phyloP scores from a whole-genome alignment of 1,140 invertebrate species.

The Drosophila kohkoa region DNA sequence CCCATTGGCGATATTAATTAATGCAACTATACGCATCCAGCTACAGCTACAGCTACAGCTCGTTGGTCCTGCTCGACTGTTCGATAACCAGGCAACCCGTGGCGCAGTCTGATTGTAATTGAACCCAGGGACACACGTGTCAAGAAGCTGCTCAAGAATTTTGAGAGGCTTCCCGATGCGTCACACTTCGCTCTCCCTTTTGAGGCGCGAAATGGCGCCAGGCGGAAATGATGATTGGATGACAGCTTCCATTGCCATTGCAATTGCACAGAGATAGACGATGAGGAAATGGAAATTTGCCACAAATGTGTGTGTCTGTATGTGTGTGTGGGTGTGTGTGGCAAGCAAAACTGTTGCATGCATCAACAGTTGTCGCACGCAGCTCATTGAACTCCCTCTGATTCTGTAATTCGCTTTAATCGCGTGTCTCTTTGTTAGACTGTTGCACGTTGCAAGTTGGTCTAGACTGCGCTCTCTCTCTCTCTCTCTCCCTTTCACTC shows the following conservation, averaged over 20 bases:
- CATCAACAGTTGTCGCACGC: neutral
- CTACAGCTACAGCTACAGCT: neutral
- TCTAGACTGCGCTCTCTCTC: neutral
- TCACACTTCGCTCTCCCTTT: neutral
- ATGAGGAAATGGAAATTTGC: no score
- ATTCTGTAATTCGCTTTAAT: slow-evolving; percentile 1
- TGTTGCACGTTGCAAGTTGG: neutral
- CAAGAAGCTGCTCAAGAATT: slow-evolving; percentile 13
- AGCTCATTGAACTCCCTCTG: neutral
- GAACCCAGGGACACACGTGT: slow-evolving; percentile 36
- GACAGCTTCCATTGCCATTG: neutral
- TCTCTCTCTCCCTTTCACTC: neutral
- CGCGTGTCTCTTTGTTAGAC: neutral
- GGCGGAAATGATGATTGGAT: slow-evolving; percentile 3
- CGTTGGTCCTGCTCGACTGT: no score
- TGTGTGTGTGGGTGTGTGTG: no score
- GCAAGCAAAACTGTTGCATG: neutral
- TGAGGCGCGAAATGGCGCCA: neutral
- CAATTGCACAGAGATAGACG: neutral
- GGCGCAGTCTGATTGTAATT: slow-evolving; percentile 57
- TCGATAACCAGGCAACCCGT: slow-evolving; percentile 30
- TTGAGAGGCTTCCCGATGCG: slow-evolving; percentile 27
- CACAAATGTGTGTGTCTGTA: neutral
- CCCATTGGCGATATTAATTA: slow-evolving; percentile 66
- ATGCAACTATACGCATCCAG: slow-evolving; percentile 40